phyloP scores from a whole-genome alignment of 1,140 invertebrate species.

The Pinna nobilis region DNA sequence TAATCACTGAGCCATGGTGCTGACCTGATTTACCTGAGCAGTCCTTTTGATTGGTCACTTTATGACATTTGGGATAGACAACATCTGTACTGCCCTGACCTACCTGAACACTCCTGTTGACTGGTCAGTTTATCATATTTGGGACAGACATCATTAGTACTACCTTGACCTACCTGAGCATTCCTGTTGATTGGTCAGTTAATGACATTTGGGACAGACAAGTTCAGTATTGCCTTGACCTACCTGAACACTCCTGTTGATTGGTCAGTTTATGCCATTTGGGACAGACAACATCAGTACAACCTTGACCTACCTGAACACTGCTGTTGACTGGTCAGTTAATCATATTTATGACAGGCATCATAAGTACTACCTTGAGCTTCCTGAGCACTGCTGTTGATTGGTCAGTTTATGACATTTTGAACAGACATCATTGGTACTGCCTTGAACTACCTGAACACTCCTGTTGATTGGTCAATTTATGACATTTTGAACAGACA shows the following conservation, averaged over 20 bases:
- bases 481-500: background rate
- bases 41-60: background rate
- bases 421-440: background rate
- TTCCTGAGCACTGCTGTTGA: background rate
- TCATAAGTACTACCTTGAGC: no score
- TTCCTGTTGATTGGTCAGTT: background rate
- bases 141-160: no score
- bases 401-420: background rate
- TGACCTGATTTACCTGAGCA: no score
- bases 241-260: background rate
- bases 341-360: background rate
- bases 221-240: no score
- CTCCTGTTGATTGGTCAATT: constrained; percentile 58
- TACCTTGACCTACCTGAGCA: no score
- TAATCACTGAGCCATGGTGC: no score
- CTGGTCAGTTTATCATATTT: constrained; percentile 64
- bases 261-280: background rate
- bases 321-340: constrained; percentile 57
- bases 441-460: constrained; percentile 55
- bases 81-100: background rate
- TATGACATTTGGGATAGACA: background rate
- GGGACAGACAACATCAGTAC: background rate
- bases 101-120: constrained; percentile 66
- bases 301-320: constrained; percentile 56
- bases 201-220: background rate